These are phyloP conservation scores for Tiaroga cobitis DNA, from an alignment of 2,797 vertebrate genomes.

Conservation along the genomic window DNA sequence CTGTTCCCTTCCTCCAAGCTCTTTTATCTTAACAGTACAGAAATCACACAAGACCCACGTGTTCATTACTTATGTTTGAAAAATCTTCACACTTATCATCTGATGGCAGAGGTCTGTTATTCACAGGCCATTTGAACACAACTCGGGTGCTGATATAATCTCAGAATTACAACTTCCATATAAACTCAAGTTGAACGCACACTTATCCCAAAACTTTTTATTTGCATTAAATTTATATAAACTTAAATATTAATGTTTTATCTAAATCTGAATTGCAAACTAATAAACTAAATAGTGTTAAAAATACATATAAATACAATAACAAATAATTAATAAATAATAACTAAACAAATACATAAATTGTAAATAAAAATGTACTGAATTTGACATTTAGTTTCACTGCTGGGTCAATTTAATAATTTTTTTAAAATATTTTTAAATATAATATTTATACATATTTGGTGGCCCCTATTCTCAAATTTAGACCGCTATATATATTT, in stretches of 20 bases:
- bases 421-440: background rate
- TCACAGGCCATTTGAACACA: background rate
- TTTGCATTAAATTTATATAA: background rate
- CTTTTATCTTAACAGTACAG: background rate
- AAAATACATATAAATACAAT: background rate
- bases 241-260: background rate
- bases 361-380: no score
- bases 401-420: no score
- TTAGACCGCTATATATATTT: background rate
- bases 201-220: background rate
- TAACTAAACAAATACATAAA: background rate
- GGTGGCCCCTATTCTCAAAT: background rate
- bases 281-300: background rate
- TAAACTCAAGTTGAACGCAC: background rate
- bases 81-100: background rate
- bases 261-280: background rate
- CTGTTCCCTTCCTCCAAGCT: background rate
- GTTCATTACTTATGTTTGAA: constrained; percentile 9
- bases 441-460: background rate
- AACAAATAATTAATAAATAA: background rate
- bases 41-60: background rate
- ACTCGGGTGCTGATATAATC: background rate
- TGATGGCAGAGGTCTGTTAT: background rate
- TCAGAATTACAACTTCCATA: background rate
- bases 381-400: no score